Base-by-base conservation (phyloP, 2,888 invertebrate species). In the Hirudinaria manillensis region DNA sequence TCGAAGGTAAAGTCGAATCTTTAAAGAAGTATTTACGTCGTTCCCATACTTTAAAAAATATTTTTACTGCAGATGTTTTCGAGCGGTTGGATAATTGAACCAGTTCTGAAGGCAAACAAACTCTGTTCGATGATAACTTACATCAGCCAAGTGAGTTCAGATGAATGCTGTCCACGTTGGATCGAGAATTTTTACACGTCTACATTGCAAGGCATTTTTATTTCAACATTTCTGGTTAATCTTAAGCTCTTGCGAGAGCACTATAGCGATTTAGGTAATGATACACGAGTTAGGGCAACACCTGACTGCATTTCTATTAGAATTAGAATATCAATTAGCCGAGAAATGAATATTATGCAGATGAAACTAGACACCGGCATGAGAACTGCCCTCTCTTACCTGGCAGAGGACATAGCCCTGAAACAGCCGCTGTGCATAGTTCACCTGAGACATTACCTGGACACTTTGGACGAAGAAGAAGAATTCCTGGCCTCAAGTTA, bases 41-140 rank as follows among this genome's bases (percentile, higher is more conserved):
- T 36, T 10, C 3, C 56, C 56, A 7, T 27, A 53, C 53, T 53
- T 53, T 16, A 53, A 53, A 65, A 19, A 19, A 27, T 10, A 65
- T 4, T 34, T 32, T 7, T 16, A 34, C 27, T 68, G 68, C n/a
- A 68, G 75, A 72, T 75, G 75, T 34, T 24, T 27, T 61, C 72
- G 2, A 75, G 75, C 55, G 75, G 75, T 0, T 75, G 75, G 75
- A 75, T 75, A 3, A 71, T 75, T 7, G 75, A 75, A 53, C 75
- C 75, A 0, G 36, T 75, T 3, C 38, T 75, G 71, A 75, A 75
- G 45, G 67, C 53, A 32, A 61, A 72, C 65, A 72, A 75, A 27
- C 66, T 75, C 21, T 75, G 66, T 34, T 61, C 72, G 13, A 75
- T 75, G 75, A 32, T 75, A 16, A 75, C 75, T 21, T 75, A 75